These are phyloP conservation scores for Chironomus tentans DNA, from an alignment of 2,888 invertebrate species.

Conservation along the genomic window DNA sequence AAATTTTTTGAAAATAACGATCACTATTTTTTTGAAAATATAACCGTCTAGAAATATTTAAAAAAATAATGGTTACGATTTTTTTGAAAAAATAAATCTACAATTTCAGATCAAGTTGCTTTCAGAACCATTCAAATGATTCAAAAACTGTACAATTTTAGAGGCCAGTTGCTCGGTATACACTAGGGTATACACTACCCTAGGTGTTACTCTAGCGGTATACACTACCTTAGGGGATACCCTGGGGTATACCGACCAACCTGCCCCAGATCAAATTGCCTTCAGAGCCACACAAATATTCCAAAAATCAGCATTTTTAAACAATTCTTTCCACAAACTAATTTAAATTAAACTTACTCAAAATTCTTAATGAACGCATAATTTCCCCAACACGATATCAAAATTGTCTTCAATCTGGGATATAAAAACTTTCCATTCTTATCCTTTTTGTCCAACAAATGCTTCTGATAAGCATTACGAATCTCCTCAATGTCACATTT, in stretches of 20 bases:
- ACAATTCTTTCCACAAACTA: no score
- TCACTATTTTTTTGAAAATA: no score
- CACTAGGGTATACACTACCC: no score
- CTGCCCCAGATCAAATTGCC: not conserved
- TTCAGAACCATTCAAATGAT: not conserved
- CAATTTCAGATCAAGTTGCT: no score
- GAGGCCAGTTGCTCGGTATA: no score
- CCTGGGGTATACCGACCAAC: no score
- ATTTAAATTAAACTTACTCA: constrained; percentile 48
- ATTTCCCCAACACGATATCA: constrained; percentile 65
- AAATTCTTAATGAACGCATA: constrained; percentile 55
- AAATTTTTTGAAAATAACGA: not conserved
- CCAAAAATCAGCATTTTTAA: not conserved
- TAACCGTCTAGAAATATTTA: constrained; percentile 29
- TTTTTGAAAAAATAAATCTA: no score
- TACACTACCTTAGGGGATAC: no score
- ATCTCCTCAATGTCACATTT: constrained; percentile 48
- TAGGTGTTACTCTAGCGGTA: no score
- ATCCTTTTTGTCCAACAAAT: constrained; percentile 48
- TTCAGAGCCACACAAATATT: not conserved
- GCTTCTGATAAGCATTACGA: constrained; percentile 43
- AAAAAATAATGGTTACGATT: no score
- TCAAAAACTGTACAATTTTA: no score
- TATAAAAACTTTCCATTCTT: constrained; percentile 52
- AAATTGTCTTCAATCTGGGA: constrained; percentile 55